Conservation (phyloP, 2,888 invertebrate genomes). For the Priocnemis perturbator region DNA sequence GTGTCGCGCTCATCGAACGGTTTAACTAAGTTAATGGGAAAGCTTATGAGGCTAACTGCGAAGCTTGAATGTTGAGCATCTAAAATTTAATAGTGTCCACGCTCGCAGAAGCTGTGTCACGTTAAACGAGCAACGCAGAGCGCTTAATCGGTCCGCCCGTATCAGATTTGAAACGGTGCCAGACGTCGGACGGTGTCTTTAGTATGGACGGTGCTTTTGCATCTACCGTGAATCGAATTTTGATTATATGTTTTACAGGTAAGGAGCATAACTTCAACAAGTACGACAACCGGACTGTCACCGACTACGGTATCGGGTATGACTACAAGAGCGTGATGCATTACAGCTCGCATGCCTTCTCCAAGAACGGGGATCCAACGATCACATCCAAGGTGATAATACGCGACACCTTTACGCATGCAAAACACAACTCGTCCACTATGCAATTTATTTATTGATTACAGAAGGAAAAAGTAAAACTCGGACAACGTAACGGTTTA, state of each 20-base stretch:
- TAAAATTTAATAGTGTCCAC: too few relatives aligned
- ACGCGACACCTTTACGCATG: conserved; percentile 8
- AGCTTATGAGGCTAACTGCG: too few relatives aligned
- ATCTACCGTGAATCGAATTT: conserved; percentile 2
- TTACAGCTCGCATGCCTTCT: conserved; percentile 82
- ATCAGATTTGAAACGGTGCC: conserved; percentile 10
- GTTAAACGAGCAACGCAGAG: neutral
- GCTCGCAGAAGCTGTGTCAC: too few relatives aligned
- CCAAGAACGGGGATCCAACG: conserved; percentile 81
- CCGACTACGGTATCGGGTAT: conserved; percentile 82
- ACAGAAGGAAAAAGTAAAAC: conserved; percentile 74
- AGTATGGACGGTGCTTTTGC: conserved; percentile 7
- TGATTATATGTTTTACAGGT: conserved; percentile 67
- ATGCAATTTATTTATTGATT: conserved; percentile 18
- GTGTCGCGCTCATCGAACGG: too few relatives aligned
- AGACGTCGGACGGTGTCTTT: neutral
- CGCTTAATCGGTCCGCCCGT: neutral
- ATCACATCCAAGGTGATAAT: conserved; percentile 78
- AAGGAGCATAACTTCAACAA: conserved; percentile 81
- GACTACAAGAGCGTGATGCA: conserved; percentile 87
- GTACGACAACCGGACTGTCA: conserved; percentile 80
- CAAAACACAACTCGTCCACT: neutral
- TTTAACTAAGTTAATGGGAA: too few relatives aligned
- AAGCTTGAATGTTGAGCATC: too few relatives aligned
- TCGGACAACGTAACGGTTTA: conserved; percentile 79